phyloP scores from a whole-genome alignment of 2,888 invertebrate species.

The Amaurobius ferox region DNA sequence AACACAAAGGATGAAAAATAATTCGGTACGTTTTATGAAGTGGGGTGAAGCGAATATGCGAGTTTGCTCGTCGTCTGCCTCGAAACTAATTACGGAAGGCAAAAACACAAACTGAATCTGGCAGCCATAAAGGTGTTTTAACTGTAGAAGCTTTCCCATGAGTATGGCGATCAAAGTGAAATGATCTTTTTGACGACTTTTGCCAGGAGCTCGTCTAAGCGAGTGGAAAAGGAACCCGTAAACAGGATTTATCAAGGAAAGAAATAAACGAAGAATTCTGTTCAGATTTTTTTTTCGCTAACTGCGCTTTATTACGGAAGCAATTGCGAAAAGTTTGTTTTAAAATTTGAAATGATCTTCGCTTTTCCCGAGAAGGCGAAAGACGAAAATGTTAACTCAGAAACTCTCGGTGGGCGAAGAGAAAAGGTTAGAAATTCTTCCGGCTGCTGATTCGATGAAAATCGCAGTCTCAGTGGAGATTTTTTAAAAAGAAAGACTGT shows the following conservation, averaged over 20 bases:
- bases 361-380: not conserved
- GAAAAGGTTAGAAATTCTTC: not conserved
- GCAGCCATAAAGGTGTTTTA: conserved; percentile 70
- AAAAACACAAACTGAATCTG: conserved; percentile 71
- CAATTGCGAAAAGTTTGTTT: conserved; percentile 35
- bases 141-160: conserved; percentile 48
- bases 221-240: conserved; percentile 34
- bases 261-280: conserved; percentile 15
- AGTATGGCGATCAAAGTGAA: conserved; percentile 62
- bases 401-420: not conserved
- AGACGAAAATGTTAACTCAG: not conserved
- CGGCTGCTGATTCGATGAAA: not conserved
- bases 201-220: conserved; percentile 44
- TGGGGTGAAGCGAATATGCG: conserved; percentile 59
- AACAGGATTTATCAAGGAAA: conserved; percentile 22
- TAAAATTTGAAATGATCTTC: conserved; percentile 26
- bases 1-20: conserved; percentile 56
- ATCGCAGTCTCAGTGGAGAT: not conserved
- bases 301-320: conserved; percentile 33
- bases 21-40: conserved; percentile 58
- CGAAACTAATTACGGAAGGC: conserved; percentile 63
- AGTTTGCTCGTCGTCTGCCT: conserved; percentile 29
- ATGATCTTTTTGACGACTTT: conserved; percentile 69
- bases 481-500: no score
- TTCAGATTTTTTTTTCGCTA: conserved; percentile 15